These are phyloP conservation scores for Perodicticus potto DNA, from an alignment of 2,797 vertebrate species.

Conservation along the genomic window DNA sequence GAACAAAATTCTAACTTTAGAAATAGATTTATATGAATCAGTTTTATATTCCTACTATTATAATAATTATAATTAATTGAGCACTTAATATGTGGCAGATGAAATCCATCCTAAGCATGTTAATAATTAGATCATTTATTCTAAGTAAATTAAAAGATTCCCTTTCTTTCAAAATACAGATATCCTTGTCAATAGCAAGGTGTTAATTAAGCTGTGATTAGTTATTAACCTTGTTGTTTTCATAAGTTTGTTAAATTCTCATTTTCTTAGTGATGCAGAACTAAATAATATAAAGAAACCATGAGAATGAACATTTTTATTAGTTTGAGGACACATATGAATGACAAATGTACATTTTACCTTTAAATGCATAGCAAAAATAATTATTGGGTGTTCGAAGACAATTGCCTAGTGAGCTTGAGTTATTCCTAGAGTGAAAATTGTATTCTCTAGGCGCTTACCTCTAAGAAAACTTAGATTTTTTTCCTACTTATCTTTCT, in stretches of 20 bases:
- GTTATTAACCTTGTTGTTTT: slow-evolving; percentile 16
- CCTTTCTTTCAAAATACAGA: slow-evolving; percentile 13
- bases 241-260: slow-evolving; percentile 1
- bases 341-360: background rate
- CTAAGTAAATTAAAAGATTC: background rate
- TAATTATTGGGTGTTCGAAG: background rate
- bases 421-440: slow-evolving; percentile 16
- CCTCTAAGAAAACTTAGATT: background rate
- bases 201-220: background rate
- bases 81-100: background rate
- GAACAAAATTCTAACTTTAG: background rate
- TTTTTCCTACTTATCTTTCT: background rate
- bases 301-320: slow-evolving; percentile 9
- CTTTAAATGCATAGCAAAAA: background rate
- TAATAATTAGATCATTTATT: slow-evolving; percentile 44
- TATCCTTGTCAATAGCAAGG: background rate
- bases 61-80: slow-evolving; percentile 1
- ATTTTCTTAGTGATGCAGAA: background rate
- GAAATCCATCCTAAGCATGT: background rate
- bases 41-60: background rate
- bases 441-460: background rate
- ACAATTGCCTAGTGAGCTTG: background rate
- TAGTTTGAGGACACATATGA: background rate
- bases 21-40: background rate
- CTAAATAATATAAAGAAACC: slow-evolving; percentile 4